Evolutionary conservation across 2,113 vertebrate species (phyloP), one percentile per base, ranked within the genome.

Genomic region (Leptodactylus fuscus): DNA sequence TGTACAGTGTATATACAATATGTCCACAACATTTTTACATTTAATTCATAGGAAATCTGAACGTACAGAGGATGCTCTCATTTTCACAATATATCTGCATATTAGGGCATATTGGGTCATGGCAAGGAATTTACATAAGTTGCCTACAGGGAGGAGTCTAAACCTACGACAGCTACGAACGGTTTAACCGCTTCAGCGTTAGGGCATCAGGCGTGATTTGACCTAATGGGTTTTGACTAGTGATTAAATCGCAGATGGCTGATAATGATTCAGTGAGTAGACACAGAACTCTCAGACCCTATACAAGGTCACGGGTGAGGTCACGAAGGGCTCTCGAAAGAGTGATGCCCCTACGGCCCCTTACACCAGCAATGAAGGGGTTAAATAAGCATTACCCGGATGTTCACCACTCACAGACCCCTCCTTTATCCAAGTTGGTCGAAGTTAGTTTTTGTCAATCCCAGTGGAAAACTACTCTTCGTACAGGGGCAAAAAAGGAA

Each of bases 221-320:
- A 85, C 83, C 75, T 85, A 85, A 85, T 85, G 83, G 75, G 58
- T 55, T 85, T 78, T 79, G 83, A 85, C 83, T 85, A 74, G 83
- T 53, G 58, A 62, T 85, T 85, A 85, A 77, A 53, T 69, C 83
- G 75, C 83, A 85, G 82, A 85, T 85, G 82, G 82, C 82, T 46
- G 41, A 85, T 60, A 78, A 77, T 85, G 82, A 85, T 67, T 60
- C 82, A 85, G 44, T 51, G 55, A 60, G 55, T 32, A 85, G 83
- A 85, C 55, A 5, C 60, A 69, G 58, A 27, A 29, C 44, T 53
- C 74, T 79, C 48, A 69, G 75, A 41, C 83, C 81, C 75, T 22
- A 65, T 36, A 44, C 74, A 85, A 85, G 83, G 83, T 85, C 74
- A 55, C 46, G 48, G 75, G 41, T 79, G 83, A 85, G 83, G 83